Base-by-base conservation (phyloP, 2,888 invertebrate species). In the Cyaniris semiargus region DNA sequence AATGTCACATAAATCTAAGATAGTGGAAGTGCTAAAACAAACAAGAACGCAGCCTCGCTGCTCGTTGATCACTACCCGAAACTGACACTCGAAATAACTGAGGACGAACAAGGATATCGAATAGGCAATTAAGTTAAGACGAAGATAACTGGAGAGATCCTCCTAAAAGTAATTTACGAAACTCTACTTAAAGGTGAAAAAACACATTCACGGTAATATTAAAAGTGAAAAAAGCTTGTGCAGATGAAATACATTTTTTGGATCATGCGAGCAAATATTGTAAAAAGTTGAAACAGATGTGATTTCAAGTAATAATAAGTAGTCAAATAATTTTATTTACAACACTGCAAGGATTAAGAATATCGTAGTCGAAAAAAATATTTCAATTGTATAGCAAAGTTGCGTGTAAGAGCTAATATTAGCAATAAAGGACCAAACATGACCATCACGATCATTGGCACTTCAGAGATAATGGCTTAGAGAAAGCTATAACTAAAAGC, bases 11-110 rank as follows among this genome's bases (percentile, higher is more conserved):
- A 78, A 31, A 75, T 23, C 27, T 23, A 53, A 74, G 72, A 77
- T 72, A 76, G 76, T 76, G 48, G 71, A 66, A 79, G 78, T 79
- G 78, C 60, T 78, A 79, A 78, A 79, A 78, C 78, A 72, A 78
- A 79, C 77, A 78, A 66, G 75, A 60, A 71, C 53, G 56, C 34
- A 70, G 66, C 27, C 66, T 70, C 53, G 53, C 4, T 60, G 34
- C 56, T 71, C 76, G 53, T 78, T 44, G 23, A 48, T 27, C 74
- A 53, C 66, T 53, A 44, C 38, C 21, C 44, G 23, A 74, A 48
- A 74, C 53, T 53, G 15, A 8, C 23, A 13, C 48, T 44, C 7
- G 53, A 48, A 48, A 48, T 53, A 31, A 74, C 18, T 31, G 48
- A 74, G 23, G 27, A 27, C 27, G 48, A 71, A 38, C 66, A 31